These are phyloP conservation scores for Sparidentex hasta DNA, from an alignment of 2,797 vertebrate species.

Conservation along the genomic window DNA sequence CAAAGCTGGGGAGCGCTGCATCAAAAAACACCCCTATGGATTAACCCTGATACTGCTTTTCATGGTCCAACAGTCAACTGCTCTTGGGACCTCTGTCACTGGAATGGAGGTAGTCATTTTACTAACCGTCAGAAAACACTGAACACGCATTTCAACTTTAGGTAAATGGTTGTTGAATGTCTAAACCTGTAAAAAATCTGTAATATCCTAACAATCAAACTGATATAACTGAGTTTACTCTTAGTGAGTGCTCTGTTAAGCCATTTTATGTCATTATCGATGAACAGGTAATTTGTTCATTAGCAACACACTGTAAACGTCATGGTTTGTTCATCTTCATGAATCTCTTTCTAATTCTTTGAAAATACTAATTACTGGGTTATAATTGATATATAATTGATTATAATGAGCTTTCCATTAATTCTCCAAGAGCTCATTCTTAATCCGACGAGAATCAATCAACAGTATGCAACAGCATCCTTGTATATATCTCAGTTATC, in stretches of 20 bases:
- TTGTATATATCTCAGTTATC: not conserved
- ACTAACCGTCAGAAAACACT: not conserved
- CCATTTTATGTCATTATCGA: not conserved
- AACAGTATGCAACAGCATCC: not conserved
- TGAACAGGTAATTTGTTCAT: not conserved
- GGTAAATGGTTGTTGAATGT: not conserved
- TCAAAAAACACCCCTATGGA: not conserved
- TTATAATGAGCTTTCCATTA: conserved; percentile 14
- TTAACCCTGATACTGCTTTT: not conserved
- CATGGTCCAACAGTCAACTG: not conserved
- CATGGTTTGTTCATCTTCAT: not conserved
- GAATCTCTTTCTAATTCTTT: conserved; percentile 1
- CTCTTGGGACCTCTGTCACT: not conserved
- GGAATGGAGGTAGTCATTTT: not conserved
- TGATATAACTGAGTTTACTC: not conserved
- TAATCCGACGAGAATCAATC: not conserved
- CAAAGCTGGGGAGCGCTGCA: no score
- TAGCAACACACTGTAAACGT: not conserved
- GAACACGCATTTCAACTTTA: not conserved
- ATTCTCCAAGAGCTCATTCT: not conserved
- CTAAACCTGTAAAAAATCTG: not conserved
- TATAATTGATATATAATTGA: conserved; percentile 7
- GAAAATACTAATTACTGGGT: conserved; percentile 1
- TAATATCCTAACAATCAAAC: not conserved
- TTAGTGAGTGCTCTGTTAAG: not conserved